These are phyloP conservation scores for Poeciliopsis gracilis DNA, from an alignment of 2,797 vertebrate species.

Conservation along the genomic window DNA sequence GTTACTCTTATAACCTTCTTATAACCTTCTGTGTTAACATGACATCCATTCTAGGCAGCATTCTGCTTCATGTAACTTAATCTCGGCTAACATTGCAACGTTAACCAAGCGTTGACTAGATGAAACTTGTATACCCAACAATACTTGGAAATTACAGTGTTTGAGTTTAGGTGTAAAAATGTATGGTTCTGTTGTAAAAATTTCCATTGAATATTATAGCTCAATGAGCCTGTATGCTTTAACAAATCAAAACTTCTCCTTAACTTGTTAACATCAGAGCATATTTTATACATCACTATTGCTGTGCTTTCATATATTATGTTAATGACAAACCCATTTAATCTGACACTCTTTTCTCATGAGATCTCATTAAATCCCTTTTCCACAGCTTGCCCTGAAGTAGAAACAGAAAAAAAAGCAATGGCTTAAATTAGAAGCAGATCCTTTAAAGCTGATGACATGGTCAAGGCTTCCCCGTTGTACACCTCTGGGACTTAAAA, in stretches of 20 bases:
- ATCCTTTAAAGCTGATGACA: slow-evolving; percentile 30
- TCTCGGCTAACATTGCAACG: no score
- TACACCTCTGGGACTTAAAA: slow-evolving; percentile 50
- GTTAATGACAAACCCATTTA: slow-evolving; percentile 6
- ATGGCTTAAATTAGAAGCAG: slow-evolving; percentile 29
- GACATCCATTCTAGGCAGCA: no score
- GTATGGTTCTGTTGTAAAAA: not conserved
- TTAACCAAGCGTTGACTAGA: no score
- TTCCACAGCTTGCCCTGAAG: slow-evolving; percentile 18
- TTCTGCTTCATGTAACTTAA: no score
- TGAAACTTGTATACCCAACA: not conserved
- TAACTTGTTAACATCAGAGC: not conserved
- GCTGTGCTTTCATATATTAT: slow-evolving; percentile 1
- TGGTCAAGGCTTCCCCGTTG: not conserved
- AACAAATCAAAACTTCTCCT: not conserved
- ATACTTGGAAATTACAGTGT: not conserved
- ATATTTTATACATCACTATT: not conserved
- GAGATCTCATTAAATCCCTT: slow-evolving; percentile 64
- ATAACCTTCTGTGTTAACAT: no score
- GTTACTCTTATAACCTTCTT: no score
- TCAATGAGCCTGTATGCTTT: not conserved
- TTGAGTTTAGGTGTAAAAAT: not conserved
- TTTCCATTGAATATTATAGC: not conserved
- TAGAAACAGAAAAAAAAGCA: slow-evolving; percentile 23
- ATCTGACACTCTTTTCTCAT: slow-evolving; percentile 33